Evolutionary conservation across 2,113 vertebrate genomes (phyloP).

Genomic region (Pheucticus melanocephalus): DNA sequence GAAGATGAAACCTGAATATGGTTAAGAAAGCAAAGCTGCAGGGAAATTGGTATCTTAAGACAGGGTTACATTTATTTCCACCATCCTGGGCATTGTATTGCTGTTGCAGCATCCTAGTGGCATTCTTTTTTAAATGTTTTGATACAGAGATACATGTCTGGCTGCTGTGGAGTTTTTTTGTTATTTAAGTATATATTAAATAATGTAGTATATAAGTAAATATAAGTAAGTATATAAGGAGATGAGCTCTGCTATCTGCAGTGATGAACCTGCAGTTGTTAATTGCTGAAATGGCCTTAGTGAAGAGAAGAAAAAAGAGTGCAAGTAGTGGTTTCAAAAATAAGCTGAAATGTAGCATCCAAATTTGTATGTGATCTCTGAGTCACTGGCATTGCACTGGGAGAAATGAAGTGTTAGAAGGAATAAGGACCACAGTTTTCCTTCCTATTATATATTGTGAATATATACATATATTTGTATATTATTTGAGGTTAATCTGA

Average conservation of each 20-base stretch:
- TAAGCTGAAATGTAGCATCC: neutral
- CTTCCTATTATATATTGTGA: neutral
- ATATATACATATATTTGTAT: neutral
- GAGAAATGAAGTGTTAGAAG: neutral
- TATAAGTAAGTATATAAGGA: neutral
- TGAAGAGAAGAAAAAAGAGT: neutral
- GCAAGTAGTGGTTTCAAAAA: neutral
- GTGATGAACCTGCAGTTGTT: neutral
- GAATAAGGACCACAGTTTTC: neutral
- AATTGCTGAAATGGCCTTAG: neutral
- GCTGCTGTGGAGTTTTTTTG: neutral
- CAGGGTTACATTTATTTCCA: neutral
- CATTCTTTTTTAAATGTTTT: neutral
- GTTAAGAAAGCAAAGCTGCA: neutral
- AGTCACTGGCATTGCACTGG: neutral
- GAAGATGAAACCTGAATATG: neutral
- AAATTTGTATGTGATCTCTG: neutral
- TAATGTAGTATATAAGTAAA: neutral
- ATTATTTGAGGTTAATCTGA: neutral
- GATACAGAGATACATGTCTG: neutral
- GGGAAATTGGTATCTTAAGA: neutral
- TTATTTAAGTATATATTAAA: neutral
- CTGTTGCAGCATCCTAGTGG: neutral
- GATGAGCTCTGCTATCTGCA: neutral
- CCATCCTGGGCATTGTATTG: neutral